Base-by-base conservation (phyloP, 2,113 vertebrate genomes). In the Xyrauchen texanus region DNA sequence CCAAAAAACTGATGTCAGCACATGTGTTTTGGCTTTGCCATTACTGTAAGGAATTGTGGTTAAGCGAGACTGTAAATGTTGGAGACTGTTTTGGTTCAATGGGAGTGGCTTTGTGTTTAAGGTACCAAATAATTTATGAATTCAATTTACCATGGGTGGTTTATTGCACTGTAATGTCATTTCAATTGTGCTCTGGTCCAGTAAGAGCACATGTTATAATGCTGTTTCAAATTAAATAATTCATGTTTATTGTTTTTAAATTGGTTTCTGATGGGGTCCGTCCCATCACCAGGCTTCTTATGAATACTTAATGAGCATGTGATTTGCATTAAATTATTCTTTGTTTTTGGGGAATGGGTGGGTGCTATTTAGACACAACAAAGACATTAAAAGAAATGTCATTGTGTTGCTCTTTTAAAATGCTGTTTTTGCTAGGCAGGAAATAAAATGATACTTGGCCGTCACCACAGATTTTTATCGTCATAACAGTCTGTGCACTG, bases 321-420 rank as follows among this genome's bases (percentile, higher is more conserved):
- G 76, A 89, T 90, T 87, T 87, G 70, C 10, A 71, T 84, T 90
- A 72, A 88, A 89, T 89, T 86, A 91, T 91, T 92, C 55, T 91
- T 89, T 74, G 62, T 49, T 42, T 83, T 21, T 4, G 6, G 12
- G 16, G 63, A 49, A 47, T 52, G 16, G 46, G 58, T n/a, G 13
- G 68, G n/a, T 34, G 52, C 10, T 71, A 34, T 71, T 13, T n/a
- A 58, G 55, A 61, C 9, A 68, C 66, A 61, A 34, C 21, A 34
- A 34, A 34, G 21, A 34, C 21, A 34, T 34, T 34, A 1, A 34
- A 34, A 34, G 21, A 34, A 34, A 34, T 34, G 21, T 34, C 21
- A 34, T 34, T 34, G 21, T 34, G 21, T 34, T 34, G 21, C 21
- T 34, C 21, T 34, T 34, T 34, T 34, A 34, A 34, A 34, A 34